Evolutionary conservation across 2,113 vertebrate species (phyloP), one percentile per base, ranked within the genome.

Genomic region (Poecilia latipinna): DNA sequence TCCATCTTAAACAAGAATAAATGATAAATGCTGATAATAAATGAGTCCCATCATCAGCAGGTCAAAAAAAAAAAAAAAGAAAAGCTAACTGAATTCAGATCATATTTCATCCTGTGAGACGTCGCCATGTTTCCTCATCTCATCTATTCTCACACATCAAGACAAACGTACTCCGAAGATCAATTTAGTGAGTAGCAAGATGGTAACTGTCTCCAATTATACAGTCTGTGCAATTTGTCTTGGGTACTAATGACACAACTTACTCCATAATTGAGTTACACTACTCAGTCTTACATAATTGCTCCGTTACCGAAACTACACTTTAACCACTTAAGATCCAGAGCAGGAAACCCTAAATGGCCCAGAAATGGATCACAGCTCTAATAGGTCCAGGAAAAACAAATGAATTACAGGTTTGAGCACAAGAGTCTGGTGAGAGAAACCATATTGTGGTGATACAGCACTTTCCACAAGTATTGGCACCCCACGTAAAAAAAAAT

Each of bases 91-190:
- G 42, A 44, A 77, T 70, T 17, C 26, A 74, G 91, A 92, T 92
- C 67, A 79, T 91, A 88, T 91, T 89, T 90, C 85, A 90, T 72
- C 77, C 76, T 61, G 22, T 28, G 7, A 68, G 42, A 22, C 64
- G 67, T 74, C 3, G 13, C 13, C 66, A 72, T 65, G 74, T 76
- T 64, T 72, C 28, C 42, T 78, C 62, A 90, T 90, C 78, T 74
- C 74, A 85, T 89, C 79, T 82, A 64, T 61, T 28, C 17, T 13
- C 57, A 39, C 11, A 57, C 29, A 79, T 24, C 0, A 4, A 83
- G 60, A 72, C 33, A 72, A 77, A 65, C 26, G 83, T 0, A 1
- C 37, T 62, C 4, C 4, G 24, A 51, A 69, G 62, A 72, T 82
- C 32, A 37, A 86, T 75, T 31, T 66, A 60, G 13, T 70, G 42